Evolutionary conservation across 2,888 invertebrate species (phyloP), one percentile per base, ranked within the genome.

Genomic region (Acleris sparsana): DNA sequence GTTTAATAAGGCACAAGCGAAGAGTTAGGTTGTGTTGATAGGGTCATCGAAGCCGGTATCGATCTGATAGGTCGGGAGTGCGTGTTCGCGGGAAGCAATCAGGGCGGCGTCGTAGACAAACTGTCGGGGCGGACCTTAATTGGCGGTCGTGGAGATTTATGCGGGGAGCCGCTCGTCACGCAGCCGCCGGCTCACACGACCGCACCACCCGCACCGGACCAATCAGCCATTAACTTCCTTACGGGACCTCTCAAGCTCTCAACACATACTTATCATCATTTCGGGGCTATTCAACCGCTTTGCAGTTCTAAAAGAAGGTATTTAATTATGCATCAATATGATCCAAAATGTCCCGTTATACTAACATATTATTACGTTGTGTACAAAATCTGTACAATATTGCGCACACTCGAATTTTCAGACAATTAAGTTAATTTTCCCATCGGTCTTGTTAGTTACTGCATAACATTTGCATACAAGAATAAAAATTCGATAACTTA

Each of bases 91-190:
- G 70, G 89, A 91, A 93, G 93, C 93, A 93, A 93, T 93, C 92
- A 93, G 88, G 89, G 87, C 86, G 86, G 84, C 86, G 84, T 85
- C 85, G 89, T 88, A 91, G 90, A 92, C 92, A 92, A 92, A 92
- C 89, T 92, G 92, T 91, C 91, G 91, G 86, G 87, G 87, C 78
- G 85, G 83, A 76, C 88, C 90, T 88, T 93, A 92, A 92, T 93
- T 93, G 92, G 92, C 89, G 92, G 92, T 90, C 88, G 85, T 78
- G 70, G 86, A 92, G 92, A 92, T 93, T 92, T 92, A 93, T 92
- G 89, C 89, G 88, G 86, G 80, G 85, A 81, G 84, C 84, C 84
- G 85, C 81, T 85, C 89, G 86, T 88, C 88, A 87, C 84, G 80
- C 80, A 84, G 82, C 73, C 81, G 82, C 39, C 33, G 55, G 56